Base-by-base conservation (phyloP, 2,113 vertebrate genomes). In the Gyps fulvus region DNA sequence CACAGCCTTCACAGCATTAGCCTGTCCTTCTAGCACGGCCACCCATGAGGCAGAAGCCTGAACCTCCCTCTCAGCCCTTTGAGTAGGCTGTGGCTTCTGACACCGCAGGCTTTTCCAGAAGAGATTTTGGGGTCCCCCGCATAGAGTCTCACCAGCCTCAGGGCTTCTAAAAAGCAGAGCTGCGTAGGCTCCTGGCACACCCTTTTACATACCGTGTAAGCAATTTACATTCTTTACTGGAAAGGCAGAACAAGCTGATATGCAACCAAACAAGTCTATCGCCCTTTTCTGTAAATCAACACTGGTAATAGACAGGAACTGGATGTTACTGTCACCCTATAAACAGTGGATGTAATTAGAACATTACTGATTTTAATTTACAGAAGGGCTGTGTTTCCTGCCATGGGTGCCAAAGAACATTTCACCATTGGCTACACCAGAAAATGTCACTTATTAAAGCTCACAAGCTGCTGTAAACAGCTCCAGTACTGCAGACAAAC, bases 181-280 rank as follows among this genome's bases (percentile, higher is more conserved):
- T 59, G 15, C 1, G 1, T 4, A 38, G 15, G 32, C 38, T 80
- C 15, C 74, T 83, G 78, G n/a, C 95, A 94, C 87, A 70, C 81
- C 66, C 45, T 95, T 76, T 38, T 67, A 65, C 22, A 87, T 27
- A 22, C 29, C 63, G 21, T 54, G 31, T 58, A 78, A 95, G 47
- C 79, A 78, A 47, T 42, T 79, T 38, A 87, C 62, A 21, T 85
- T 93, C 74, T 63, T 93, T 94, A 73, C 83, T 58, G 70, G 83
- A 94, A 89, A 90, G 63, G 82, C 54, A 86, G 74, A 85, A 90
- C 70, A 45, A 72, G 47, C 67, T 91, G 82, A 94, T 90, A 95
- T 19, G 78, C 32, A 93, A 66, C 31, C 19, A 80, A 88, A 65
- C 45, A 61, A 89, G 43, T 22, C 55, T 96, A 80, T 77, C 74